These are phyloP conservation scores for Pseudochromis fuscus DNA, from an alignment of 2,797 vertebrate genomes.

Conservation along the genomic window DNA sequence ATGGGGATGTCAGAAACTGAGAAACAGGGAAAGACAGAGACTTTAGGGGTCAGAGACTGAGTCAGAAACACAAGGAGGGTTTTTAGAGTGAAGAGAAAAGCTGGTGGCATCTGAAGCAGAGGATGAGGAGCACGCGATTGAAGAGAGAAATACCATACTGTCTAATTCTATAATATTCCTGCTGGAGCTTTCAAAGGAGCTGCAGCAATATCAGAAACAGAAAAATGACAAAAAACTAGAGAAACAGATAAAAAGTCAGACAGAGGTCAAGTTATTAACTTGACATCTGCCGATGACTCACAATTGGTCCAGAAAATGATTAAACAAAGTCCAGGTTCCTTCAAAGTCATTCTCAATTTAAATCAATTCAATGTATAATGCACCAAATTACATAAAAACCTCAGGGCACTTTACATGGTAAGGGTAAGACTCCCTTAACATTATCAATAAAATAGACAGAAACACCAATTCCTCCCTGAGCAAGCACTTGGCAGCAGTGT, in stretches of 20 bases:
- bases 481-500: too few relatives aligned
- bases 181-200: not conserved
- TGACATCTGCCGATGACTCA: not conserved
- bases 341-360: too few relatives aligned
- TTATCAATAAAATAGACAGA: too few relatives aligned
- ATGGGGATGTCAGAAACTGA: constrained; percentile 66
- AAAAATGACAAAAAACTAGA: not conserved
- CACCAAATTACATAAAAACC: too few relatives aligned
- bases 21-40: constrained; percentile 67
- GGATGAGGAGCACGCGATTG: not conserved
- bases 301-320: not conserved
- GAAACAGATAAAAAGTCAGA: not conserved
- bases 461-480: too few relatives aligned
- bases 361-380: too few relatives aligned
- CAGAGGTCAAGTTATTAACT: not conserved
- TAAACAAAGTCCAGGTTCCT: not conserved
- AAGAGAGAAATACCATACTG: not conserved
- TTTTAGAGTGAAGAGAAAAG: constrained; percentile 37
- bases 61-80: constrained; percentile 53
- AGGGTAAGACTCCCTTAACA: too few relatives aligned
- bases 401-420: too few relatives aligned
- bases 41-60: constrained; percentile 66
- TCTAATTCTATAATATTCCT: constrained; percentile 1
- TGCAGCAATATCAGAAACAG: constrained; percentile 1
- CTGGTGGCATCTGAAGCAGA: constrained; percentile 47